phyloP scores from a whole-genome alignment of 2,797 vertebrate genomes.

The Geotrypetes seraphini region DNA sequence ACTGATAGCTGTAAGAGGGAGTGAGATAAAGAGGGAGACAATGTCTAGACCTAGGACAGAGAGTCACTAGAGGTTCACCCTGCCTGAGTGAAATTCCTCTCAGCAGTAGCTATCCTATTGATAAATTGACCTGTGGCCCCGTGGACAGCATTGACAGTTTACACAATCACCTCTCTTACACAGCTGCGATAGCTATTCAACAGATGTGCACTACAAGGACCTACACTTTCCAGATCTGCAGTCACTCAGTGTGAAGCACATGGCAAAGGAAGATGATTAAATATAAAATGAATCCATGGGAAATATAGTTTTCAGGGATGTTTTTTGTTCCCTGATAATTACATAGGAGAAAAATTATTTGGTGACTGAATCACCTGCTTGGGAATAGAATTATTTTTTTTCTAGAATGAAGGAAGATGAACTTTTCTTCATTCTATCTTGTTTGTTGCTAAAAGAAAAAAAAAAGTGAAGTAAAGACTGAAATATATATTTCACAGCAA shows the following conservation, averaged over 20 bases:
- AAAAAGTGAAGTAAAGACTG: fast-evolving
- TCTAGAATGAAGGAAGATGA: neutral
- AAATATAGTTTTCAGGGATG: fast-evolving
- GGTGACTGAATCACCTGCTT: fast-evolving
- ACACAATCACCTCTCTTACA: neutral
- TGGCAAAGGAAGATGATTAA: neutral
- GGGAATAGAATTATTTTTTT: neutral
- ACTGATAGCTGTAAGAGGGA: slow-evolving; percentile 38
- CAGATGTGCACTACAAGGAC: slow-evolving; percentile 13
- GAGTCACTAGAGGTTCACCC: slow-evolving; percentile 45
- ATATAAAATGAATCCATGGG: neutral
- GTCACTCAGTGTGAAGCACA: neutral
- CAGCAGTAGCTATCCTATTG: slow-evolving; percentile 35
- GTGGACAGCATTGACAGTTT: neutral
- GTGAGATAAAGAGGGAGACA: no score
- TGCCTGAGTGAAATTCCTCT: slow-evolving; percentile 30
- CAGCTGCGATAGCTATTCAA: slow-evolving; percentile 20
- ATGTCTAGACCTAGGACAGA: slow-evolving; percentile 17
- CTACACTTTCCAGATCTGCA: neutral
- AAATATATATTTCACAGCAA: neutral
- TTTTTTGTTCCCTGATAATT: fast-evolving
- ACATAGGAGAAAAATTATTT: neutral
- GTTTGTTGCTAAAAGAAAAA: slow-evolving; percentile 8
- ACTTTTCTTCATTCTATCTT: fast-evolving
- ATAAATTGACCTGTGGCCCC: slow-evolving; percentile 34